Conservation (phyloP, 2,888 invertebrate species). For the Clistopyga incitator region DNA sequence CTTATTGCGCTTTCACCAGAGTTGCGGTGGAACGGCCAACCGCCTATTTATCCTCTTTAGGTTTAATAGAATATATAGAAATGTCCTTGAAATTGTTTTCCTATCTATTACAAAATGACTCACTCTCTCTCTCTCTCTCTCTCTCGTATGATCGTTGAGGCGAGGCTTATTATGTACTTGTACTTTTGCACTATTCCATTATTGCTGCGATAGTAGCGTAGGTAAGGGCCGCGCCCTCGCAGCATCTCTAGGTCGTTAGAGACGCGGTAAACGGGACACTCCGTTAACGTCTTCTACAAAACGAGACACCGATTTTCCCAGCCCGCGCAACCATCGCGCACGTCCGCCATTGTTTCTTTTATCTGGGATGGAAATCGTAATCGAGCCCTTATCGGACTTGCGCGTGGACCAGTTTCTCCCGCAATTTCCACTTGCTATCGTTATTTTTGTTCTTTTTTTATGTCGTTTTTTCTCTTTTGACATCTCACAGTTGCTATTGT, state of each 20-base stretch:
- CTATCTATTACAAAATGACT: background rate
- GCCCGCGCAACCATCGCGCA: constrained; percentile 6
- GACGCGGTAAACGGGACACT: constrained; percentile 50
- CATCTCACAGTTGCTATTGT: background rate
- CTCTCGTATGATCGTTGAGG: background rate
- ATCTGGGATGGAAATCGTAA: constrained; percentile 73
- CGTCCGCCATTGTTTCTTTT: constrained; percentile 66
- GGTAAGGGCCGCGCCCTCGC: background rate
- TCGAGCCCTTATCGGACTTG: constrained; percentile 69
- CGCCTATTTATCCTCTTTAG: background rate
- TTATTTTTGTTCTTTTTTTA: constrained; percentile 16
- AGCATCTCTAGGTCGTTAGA: constrained; percentile 52
- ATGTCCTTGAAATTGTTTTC: background rate
- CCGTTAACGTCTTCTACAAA: constrained; percentile 55
- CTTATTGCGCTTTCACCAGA: background rate
- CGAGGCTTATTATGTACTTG: background rate
- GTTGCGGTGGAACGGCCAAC: background rate
- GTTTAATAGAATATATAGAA: background rate
- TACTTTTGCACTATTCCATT: background rate
- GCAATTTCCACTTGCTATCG: constrained; percentile 49
- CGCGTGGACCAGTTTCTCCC: constrained; percentile 44
- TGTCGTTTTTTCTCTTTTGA: background rate
- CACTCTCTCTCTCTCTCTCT: too few relatives aligned
- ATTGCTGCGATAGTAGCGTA: constrained; percentile 20
- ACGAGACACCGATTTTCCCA: constrained; percentile 6